phyloP scores from a whole-genome alignment of 2,113 vertebrate genomes.

The Propithecus coquereli region DNA sequence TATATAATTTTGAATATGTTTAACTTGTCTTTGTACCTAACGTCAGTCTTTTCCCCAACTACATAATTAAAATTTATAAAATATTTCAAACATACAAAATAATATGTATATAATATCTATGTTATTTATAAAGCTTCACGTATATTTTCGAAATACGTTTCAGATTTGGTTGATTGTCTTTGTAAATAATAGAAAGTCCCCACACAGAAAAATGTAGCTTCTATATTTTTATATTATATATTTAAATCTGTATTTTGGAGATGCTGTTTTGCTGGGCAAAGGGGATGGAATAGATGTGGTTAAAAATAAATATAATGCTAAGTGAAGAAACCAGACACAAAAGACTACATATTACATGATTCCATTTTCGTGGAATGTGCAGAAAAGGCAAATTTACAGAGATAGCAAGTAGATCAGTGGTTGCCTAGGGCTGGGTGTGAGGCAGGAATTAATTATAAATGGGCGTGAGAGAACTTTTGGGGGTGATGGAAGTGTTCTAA shows the following conservation, averaged over 20 bases:
- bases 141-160: neutral
- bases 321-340: neutral
- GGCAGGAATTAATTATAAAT: neutral
- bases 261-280: neutral
- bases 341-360: neutral
- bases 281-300: neutral
- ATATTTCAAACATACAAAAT: neutral
- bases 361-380: neutral
- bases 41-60: neutral
- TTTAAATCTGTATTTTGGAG: neutral
- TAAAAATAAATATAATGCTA: neutral
- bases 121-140: neutral
- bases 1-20: conserved; percentile 14
- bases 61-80: neutral
- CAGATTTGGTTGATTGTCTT: neutral
- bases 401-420: neutral
- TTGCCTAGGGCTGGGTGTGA: neutral
- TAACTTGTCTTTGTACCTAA: neutral
- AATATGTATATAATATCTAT: neutral
- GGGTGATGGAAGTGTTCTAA: neutral
- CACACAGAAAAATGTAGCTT: neutral
- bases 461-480: neutral
- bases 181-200: neutral
- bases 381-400: neutral
- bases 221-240: neutral